A percentile compares a stretch with the other conserved stretches of the same genome.
Evolutionary conservation across 2,113 vertebrate genomes (phyloP).

Genomic region (Cricetomys ansorgei): DNA sequence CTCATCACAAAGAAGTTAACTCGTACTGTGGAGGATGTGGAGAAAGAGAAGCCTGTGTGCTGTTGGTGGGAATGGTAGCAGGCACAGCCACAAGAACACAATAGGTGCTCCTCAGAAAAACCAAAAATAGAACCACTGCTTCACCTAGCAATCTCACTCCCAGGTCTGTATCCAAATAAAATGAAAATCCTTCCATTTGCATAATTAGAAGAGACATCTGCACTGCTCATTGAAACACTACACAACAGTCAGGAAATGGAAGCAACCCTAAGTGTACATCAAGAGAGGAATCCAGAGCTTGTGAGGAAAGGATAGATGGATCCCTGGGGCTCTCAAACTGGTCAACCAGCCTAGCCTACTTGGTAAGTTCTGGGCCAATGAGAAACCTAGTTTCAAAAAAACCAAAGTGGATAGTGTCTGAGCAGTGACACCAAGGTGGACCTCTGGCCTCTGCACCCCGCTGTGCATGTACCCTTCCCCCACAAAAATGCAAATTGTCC

Average conservation of each 20-base stretch:
- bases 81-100: background rate
- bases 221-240: background rate
- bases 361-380: background rate
- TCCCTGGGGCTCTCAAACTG: background rate
- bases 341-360: background rate
- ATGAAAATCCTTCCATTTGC: background rate
- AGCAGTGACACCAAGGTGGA: background rate
- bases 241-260: background rate
- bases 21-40: background rate
- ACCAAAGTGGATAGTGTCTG: background rate
- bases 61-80: background rate
- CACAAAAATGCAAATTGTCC: background rate
- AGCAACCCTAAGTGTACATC: background rate
- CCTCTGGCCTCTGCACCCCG: background rate
- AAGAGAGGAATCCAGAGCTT: background rate
- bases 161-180: background rate
- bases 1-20: background rate
- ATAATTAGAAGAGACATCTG: background rate
- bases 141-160: background rate
- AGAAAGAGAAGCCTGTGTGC: background rate
- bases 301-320: background rate
- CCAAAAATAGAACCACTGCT: background rate
- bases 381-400: background rate
- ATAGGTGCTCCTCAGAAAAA: background rate
- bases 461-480: background rate